phyloP scores from a whole-genome alignment of 2,797 vertebrate genomes.

The Cossypha dichroa region DNA sequence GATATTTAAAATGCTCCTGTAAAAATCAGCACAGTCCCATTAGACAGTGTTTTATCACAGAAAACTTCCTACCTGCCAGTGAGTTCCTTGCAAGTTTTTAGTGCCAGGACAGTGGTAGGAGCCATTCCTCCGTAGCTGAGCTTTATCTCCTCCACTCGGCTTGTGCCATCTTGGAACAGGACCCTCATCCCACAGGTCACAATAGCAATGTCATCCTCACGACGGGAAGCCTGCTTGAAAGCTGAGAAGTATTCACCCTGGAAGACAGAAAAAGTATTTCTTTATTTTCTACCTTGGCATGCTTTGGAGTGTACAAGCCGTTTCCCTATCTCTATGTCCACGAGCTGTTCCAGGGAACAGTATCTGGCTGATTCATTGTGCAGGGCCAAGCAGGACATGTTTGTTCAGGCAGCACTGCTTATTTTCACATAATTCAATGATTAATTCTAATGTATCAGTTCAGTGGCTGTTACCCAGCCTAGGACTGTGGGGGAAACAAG shows the following conservation, averaged over 20 bases:
- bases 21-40: background rate
- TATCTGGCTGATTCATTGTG: background rate
- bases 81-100: constrained; percentile 74
- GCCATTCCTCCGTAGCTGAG: constrained; percentile 88
- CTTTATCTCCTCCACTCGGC: constrained; percentile 74
- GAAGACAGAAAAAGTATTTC: background rate
- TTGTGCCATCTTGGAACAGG: constrained; percentile 74
- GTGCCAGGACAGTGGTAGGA: constrained; percentile 79
- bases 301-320: background rate
- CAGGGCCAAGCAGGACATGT: background rate
- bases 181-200: constrained; percentile 88
- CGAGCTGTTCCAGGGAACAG: background rate
- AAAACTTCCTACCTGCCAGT: constrained; percentile 71
- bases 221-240: constrained; percentile 87
- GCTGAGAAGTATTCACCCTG: constrained; percentile 88
- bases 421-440: background rate
- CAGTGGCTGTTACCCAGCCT: background rate
- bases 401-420: background rate
- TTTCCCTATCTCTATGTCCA: background rate
- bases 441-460: background rate
- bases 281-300: background rate
- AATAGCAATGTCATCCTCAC: constrained; percentile 90
- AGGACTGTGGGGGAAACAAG: background rate
- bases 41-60: background rate
- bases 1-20: background rate